Conservation (phyloP, 1,140 invertebrate species). For the Trachymyrmex septentrionalis region DNA sequence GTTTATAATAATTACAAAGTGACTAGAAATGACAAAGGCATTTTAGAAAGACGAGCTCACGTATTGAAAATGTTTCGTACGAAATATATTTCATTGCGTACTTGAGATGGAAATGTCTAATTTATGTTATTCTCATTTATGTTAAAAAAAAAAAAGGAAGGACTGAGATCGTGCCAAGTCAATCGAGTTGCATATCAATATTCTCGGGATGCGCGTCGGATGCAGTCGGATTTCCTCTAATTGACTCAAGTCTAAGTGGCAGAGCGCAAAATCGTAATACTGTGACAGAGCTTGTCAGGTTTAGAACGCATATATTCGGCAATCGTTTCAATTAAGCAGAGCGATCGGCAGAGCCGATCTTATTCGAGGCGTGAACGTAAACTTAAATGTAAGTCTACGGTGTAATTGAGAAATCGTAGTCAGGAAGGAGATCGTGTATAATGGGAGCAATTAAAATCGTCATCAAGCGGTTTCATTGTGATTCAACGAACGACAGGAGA, state of each 20-base stretch:
- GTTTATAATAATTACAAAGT: too few relatives aligned
- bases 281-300: slow-evolving; percentile 47
- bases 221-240: slow-evolving; percentile 51
- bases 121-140: slow-evolving; percentile 1
- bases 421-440: slow-evolving; percentile 37
- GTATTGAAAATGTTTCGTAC: neutral
- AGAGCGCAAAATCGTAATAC: slow-evolving; percentile 36
- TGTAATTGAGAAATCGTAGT: slow-evolving; percentile 56
- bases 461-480: slow-evolving; percentile 34
- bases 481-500: slow-evolving; percentile 22
- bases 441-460: slow-evolving; percentile 59
- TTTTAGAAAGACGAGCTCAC: too few relatives aligned
- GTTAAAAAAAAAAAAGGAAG: neutral
- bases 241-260: slow-evolving; percentile 65
- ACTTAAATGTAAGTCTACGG: slow-evolving; percentile 33
- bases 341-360: slow-evolving; percentile 6
- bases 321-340: slow-evolving; percentile 71
- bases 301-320: slow-evolving; percentile 52
- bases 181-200: slow-evolving; percentile 31
- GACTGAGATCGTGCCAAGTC: slow-evolving; percentile 3
- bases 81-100: too few relatives aligned
- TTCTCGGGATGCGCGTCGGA: neutral
- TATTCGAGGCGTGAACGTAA: slow-evolving; percentile 46
- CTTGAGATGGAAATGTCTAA: slow-evolving; percentile 4
- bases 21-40: too few relatives aligned